phyloP scores from a whole-genome alignment of 2,113 vertebrate species.

The Pterocles burchelli region DNA sequence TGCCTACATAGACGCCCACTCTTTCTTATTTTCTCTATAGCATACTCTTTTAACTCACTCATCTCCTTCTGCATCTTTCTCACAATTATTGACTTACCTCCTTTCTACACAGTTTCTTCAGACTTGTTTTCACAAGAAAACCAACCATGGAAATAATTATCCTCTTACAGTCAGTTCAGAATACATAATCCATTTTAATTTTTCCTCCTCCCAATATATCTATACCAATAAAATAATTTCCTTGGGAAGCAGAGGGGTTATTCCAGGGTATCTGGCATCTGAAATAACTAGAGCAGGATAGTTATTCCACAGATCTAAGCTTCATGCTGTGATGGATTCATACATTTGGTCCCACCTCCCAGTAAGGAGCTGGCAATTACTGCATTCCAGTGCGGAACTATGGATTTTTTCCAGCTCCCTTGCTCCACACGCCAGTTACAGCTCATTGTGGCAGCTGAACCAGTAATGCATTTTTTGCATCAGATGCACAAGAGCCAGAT shows the following conservation, averaged over 20 bases:
- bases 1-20: slow-evolving; percentile 30
- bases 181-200: background rate
- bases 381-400: background rate
- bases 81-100: background rate
- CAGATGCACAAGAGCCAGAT: background rate
- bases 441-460: background rate
- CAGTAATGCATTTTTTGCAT: slow-evolving; percentile 1
- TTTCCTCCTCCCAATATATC: background rate
- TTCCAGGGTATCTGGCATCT: background rate
- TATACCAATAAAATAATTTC: background rate
- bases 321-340: background rate
- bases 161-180: background rate
- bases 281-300: background rate
- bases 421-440: background rate
- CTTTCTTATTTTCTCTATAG: slow-evolving; percentile 24
- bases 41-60: background rate
- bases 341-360: background rate
- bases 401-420: slow-evolving; percentile 2
- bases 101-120: background rate
- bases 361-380: slow-evolving; percentile 15
- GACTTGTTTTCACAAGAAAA: background rate
- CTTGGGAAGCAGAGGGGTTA: background rate
- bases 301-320: background rate
- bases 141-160: background rate
- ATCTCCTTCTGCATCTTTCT: background rate